Percentiles rank a stretch among this genome's conserved stretches.
These are phyloP conservation scores for Synergus umbraculus DNA, from an alignment of 2,888 invertebrate genomes.

Conservation along the genomic window DNA sequence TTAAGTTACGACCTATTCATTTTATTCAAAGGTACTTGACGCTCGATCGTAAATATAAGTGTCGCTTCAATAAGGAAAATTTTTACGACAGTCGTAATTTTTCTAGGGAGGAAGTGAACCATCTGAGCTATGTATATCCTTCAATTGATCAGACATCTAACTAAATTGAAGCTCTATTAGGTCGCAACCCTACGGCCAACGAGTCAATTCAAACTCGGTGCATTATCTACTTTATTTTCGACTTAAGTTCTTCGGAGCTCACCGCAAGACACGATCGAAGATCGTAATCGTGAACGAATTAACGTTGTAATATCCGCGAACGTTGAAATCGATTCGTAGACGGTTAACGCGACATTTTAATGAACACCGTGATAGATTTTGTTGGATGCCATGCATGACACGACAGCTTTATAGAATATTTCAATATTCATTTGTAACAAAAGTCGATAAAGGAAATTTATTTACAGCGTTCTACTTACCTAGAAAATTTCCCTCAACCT, in stretches of 20 bases:
- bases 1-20: slow-evolving; percentile 2
- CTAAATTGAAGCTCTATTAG: slow-evolving; percentile 39
- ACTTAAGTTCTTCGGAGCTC: slow-evolving; percentile 6
- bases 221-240: slow-evolving; percentile 35
- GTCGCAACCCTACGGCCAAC: slow-evolving; percentile 25
- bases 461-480: not conserved
- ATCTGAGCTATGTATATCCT: slow-evolving; percentile 20
- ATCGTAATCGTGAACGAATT: slow-evolving; percentile 35
- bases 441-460: slow-evolving; percentile 2
- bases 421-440: slow-evolving; percentile 14
- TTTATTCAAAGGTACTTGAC: not conserved
- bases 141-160: slow-evolving; percentile 40
- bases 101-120: slow-evolving; percentile 26
- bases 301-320: slow-evolving; percentile 10
- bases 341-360: slow-evolving; percentile 35
- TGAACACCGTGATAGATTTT: slow-evolving; percentile 26
- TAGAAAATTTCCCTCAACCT: not conserved
- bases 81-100: slow-evolving; percentile 9
- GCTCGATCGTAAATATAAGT: not conserved
- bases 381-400: slow-evolving; percentile 25
- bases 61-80: not conserved
- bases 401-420: slow-evolving; percentile 27
- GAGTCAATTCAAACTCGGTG: slow-evolving; percentile 25
- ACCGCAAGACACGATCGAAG: slow-evolving; percentile 34
- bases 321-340: slow-evolving; percentile 19